Base-by-base conservation (phyloP, 1,140 invertebrate species). In the Branchinecta lindahli region DNA sequence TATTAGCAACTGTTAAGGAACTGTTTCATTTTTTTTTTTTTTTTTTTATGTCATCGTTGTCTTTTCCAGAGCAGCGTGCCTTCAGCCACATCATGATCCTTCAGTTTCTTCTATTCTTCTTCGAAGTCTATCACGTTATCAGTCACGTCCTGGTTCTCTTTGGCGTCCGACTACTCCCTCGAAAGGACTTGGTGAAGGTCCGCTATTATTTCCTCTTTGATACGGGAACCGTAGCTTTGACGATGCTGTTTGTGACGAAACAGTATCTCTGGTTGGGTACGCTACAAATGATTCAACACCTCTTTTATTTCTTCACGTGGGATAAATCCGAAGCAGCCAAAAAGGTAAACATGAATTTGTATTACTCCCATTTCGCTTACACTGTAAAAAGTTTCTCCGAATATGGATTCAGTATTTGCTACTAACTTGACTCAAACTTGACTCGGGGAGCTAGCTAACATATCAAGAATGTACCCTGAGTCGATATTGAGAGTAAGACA, bases 231-330 rank as follows among this genome's bases (percentile, higher is more conserved):
- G 33, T 69, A 45, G 70, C 70, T 4, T 45, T 67, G 15, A 68
- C 70, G 46, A 47, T 68, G 15, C 45, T 70, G 18, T 33, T 70
- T 44, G 67, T 71, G 9, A 21, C 61, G 9, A 44, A 44, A 45
- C 47, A 70, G 20, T 70, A 70, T 69, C 69, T 67, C 67, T 45
- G 66, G 46, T 45, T 47, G 20, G 70, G 44, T 45, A 66, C 44
- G 4, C 21, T 70, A 33, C 45, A 70, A 10, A 66, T 69, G 46
- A 65, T 46, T 8, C 68, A 69, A 8, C 68, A 71, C 69, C 45
- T 71, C 21, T 61, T 65, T 21, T 69, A 52, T 61, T 71, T 67
- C 68, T 46, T 71, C 20, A 71, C 68, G 46, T 71, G 70, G 70
- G 46, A 71, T 20, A 9, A 66, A 46, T 52, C 67, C 9, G 66